Conservation (phyloP, 2,888 invertebrate species). For the Eupithecia pulchellata region DNA sequence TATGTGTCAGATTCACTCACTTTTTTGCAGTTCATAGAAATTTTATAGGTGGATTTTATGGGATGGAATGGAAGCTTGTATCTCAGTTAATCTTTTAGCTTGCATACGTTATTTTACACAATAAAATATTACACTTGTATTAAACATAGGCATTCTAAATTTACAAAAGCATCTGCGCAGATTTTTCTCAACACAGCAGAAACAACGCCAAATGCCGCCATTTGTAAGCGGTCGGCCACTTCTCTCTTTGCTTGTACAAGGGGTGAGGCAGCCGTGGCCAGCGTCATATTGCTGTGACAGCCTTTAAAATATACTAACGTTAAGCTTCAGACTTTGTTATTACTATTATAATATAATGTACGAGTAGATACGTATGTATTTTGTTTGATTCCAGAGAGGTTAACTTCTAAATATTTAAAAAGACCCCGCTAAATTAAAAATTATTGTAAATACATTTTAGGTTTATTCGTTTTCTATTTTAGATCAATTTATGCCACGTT, state of each 20-base stretch:
- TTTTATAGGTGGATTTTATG: too few relatives aligned
- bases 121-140: not conserved
- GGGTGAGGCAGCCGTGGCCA: conserved; percentile 53
- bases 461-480: too few relatives aligned
- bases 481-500: too few relatives aligned
- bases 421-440: too few relatives aligned
- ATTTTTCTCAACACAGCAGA: conserved; percentile 15
- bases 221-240: conserved; percentile 38
- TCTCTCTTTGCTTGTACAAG: conserved; percentile 37
- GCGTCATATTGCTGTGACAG: conserved; percentile 81
- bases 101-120: not conserved
- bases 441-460: too few relatives aligned
- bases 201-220: conserved; percentile 13
- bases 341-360: conserved; percentile 23
- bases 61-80: too few relatives aligned
- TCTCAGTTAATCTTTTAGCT: not conserved
- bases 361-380: not conserved
- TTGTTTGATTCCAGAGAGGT: too few relatives aligned
- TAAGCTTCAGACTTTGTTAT: conserved; percentile 56
- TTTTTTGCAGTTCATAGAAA: too few relatives aligned
- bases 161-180: not conserved
- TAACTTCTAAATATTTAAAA: too few relatives aligned
- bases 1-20: too few relatives aligned
- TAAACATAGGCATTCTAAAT: not conserved
- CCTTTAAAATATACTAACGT: conserved; percentile 77